Percentiles rank a stretch among this genome's conserved stretches.
Evolutionary conservation across 2,888 invertebrate species (phyloP).

Genomic region (Drosophila atroscutellata): DNA sequence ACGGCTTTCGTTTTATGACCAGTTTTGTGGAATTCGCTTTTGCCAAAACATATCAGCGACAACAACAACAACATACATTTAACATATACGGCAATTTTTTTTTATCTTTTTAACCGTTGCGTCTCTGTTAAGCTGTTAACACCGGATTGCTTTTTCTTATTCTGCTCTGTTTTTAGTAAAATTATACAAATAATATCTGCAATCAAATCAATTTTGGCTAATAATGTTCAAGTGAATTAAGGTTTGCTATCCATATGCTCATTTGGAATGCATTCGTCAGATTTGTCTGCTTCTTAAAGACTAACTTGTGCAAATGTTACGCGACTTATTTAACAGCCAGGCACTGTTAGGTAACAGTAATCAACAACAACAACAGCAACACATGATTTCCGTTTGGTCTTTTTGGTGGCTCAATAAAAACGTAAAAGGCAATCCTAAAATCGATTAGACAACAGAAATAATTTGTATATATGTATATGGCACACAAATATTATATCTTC

Average conservation of each 20-base stretch:
- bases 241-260: not conserved
- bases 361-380: slow-evolving; percentile 8
- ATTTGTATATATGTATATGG: slow-evolving; percentile 5
- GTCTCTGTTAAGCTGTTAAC: slow-evolving; percentile 26
- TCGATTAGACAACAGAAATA: slow-evolving; percentile 47
- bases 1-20: slow-evolving; percentile 44
- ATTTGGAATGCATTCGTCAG: not conserved
- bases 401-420: slow-evolving; percentile 46
- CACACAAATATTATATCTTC: slow-evolving; percentile 2
- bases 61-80: slow-evolving; percentile 5
- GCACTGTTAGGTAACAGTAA: slow-evolving; percentile 41
- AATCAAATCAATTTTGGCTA: not conserved
- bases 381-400: slow-evolving; percentile 35
- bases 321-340: not conserved
- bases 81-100: slow-evolving; percentile 16
- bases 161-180: not conserved
- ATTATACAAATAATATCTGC: not conserved
- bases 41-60: slow-evolving; percentile 30
- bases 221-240: not conserved
- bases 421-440: slow-evolving; percentile 49
- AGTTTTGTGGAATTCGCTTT: slow-evolving; percentile 54
- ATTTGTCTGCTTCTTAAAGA: not conserved
- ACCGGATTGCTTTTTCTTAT: slow-evolving; percentile 3
- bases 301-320: slow-evolving; percentile 23
- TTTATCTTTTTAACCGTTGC: slow-evolving; percentile 23